A percentile compares a stretch with the other conserved stretches of the same genome.
phyloP scores from a whole-genome alignment of 2,113 vertebrate genomes.

The Dunckerocampus dactyliophorus region DNA sequence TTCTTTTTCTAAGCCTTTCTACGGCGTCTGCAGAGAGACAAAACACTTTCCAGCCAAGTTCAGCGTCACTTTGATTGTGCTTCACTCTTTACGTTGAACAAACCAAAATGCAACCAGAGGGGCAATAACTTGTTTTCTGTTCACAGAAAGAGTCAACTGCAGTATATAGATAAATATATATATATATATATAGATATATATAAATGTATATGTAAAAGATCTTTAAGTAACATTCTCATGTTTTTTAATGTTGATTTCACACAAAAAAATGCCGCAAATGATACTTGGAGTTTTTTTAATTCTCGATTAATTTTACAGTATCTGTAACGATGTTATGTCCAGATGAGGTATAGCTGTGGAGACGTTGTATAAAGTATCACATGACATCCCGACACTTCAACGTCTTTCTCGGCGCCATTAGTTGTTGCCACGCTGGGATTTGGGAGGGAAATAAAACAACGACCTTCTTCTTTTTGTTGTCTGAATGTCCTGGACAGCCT shows the following conservation, averaged over 20 bases:
- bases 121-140: slow-evolving; percentile 78
- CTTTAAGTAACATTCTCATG: slow-evolving; percentile 65
- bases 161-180: slow-evolving; percentile 49
- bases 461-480: slow-evolving; percentile 63
- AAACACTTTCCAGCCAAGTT: too few relatives aligned
- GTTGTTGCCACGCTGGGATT: slow-evolving; percentile 46
- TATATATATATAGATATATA: slow-evolving; percentile 37
- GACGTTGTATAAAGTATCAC: slow-evolving; percentile 72
- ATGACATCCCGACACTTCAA: slow-evolving; percentile 54
- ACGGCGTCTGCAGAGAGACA: too few relatives aligned
- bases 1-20: too few relatives aligned
- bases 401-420: slow-evolving; percentile 63
- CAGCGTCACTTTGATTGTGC: background rate
- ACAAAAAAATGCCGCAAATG: slow-evolving; percentile 51
- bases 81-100: background rate
- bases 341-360: slow-evolving; percentile 70
- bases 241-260: slow-evolving; percentile 49
- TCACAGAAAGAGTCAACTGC: slow-evolving; percentile 61
- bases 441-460: slow-evolving; percentile 42
- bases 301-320: slow-evolving; percentile 64
- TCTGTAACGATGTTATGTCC: slow-evolving; percentile 78
- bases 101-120: slow-evolving; percentile 44
- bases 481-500: slow-evolving; percentile 73
- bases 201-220: slow-evolving; percentile 61
- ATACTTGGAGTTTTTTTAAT: slow-evolving; percentile 38